Conservation (phyloP, 2,113 vertebrate genomes). For the Prionailurus viverrinus region DNA sequence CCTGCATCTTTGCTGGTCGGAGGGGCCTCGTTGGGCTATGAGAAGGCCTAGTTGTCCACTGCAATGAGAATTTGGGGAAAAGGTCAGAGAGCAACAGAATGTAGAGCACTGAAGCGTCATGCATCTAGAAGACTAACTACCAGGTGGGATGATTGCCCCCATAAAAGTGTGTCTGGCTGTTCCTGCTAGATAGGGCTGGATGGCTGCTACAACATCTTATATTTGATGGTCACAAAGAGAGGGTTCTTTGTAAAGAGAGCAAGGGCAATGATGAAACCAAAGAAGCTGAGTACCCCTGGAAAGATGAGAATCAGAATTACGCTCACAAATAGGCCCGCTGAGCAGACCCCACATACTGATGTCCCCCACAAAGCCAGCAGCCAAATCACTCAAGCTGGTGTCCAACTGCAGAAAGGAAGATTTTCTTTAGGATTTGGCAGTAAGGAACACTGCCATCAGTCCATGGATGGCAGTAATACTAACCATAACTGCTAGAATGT, state of each 20-base stretch:
- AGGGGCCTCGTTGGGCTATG: neutral
- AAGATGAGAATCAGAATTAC: neutral
- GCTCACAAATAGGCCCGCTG: neutral
- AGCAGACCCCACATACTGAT: neutral
- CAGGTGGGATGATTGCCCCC: neutral
- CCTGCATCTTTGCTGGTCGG: neutral
- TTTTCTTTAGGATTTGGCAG: neutral
- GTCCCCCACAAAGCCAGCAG: neutral
- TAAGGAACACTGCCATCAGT: neutral
- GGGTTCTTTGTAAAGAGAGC: neutral
- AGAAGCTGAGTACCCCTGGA: neutral
- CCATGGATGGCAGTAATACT: too few relatives aligned
- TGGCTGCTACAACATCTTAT: neutral
- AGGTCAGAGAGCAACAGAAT: neutral
- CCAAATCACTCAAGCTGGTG: neutral
- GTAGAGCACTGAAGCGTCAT: too few relatives aligned
- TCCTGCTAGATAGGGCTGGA: neutral
- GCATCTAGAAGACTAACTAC: neutral
- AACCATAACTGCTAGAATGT: neutral
- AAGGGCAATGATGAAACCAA: neutral
- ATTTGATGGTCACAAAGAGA: neutral
- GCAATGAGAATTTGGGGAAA: neutral
- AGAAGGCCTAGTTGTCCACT: neutral
- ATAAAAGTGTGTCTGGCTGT: neutral
- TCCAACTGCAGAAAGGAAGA: neutral